Base-by-base conservation (phyloP, 1,140 invertebrate species). In the Lamellibrachia luymesi region DNA sequence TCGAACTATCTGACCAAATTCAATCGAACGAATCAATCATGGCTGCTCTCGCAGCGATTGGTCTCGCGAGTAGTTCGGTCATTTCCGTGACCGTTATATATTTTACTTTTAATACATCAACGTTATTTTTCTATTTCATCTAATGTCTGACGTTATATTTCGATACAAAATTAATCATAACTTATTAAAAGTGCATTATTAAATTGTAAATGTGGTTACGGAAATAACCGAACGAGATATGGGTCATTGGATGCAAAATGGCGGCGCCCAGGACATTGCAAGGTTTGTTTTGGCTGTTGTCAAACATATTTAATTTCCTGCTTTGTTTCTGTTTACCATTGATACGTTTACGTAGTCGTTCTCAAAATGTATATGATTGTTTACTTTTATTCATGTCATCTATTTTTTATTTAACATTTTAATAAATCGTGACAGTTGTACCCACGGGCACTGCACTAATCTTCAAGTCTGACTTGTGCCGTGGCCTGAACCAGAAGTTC, bases 1-100 rank as follows among this genome's bases (percentile, higher is more conserved):
- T 80, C 13, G 64, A 80, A 80, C 64, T 80, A 10, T 38, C 13
- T 10, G 25, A 80, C 64, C 13, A 80, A 80, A 80, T 80, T 80
- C 64, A 80, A 80, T 80, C 64, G 64, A 80, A 80, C 64, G 64
- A 80, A 80, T 80, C 64, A 80, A 80, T 80, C 64, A 80, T 80
- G 64, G 64, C 64, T 80, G 64, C 64, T 80, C 64, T 80, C 64
- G 64, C 64, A 80, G 64, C 64, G 64, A 80, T 80, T 80, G 64
- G 64, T 80, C 64, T 80, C 64, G 64, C 5, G 64, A 80, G 64
- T 80, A 10, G 64, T 80, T 80, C 64, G 64, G 64, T 80, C 64
- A 80, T 80, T 80, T 80, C 64, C 64, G 64, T 80, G 64, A 80
- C 64, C 64, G 64, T 80, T 80, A 80, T 80, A 80, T 80, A 80